A percentile compares a stretch with the other conserved stretches of the same genome.
These are phyloP conservation scores for Rhyzopertha dominica DNA, from an alignment of 1,140 invertebrate genomes.

Conservation along the genomic window DNA sequence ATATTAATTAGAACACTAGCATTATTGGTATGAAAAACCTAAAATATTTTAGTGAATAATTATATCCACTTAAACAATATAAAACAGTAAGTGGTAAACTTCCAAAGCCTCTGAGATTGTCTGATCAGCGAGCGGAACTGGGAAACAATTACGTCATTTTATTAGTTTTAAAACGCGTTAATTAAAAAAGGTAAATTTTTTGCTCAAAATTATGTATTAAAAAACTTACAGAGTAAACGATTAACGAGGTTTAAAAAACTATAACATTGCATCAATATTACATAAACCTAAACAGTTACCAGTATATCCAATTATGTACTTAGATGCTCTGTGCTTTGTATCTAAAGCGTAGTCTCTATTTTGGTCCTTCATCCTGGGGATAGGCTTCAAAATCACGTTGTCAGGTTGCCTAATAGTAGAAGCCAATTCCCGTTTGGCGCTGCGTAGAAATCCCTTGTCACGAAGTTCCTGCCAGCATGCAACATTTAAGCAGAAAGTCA, in stretches of 20 bases:
- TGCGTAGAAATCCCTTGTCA: constrained; percentile 47
- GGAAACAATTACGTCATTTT: no score
- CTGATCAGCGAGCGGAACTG: no score
- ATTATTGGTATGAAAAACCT: no score
- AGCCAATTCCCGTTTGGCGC: constrained; percentile 42
- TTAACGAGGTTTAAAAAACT: constrained; percentile 10
- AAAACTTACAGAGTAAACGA: not conserved
- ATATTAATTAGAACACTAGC: no score
- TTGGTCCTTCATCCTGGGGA: constrained; percentile 19
- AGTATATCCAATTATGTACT: constrained; percentile 64
- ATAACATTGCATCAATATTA: constrained; percentile 9
- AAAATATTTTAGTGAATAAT: no score
- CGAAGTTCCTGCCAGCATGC: constrained; percentile 46
- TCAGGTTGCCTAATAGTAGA: constrained; percentile 40
- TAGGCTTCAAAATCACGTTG: constrained; percentile 19
- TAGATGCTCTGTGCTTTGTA: constrained; percentile 47
- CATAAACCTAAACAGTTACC: constrained; percentile 38
- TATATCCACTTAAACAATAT: no score
- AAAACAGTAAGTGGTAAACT: no score
- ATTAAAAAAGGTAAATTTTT: no score
- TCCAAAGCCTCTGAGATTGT: no score
- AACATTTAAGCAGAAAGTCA: not conserved
- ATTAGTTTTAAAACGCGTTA: no score
- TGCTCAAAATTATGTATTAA: constrained; percentile 1
- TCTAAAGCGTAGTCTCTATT: constrained; percentile 24